Evolutionary conservation across 1,140 invertebrate genomes (phyloP).

Genomic region (Cotesia vestalis): DNA sequence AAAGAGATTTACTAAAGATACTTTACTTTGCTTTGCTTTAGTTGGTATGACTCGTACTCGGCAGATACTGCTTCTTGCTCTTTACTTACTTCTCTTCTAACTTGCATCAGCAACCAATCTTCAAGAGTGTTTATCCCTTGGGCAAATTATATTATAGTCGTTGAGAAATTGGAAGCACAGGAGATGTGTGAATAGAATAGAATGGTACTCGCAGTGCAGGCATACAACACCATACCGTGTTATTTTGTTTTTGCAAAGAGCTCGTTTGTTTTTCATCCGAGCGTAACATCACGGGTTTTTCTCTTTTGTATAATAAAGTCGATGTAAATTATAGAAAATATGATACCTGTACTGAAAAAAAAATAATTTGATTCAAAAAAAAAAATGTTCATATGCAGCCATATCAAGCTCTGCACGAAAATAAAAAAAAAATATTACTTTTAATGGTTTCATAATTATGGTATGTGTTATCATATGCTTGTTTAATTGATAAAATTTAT

Average conservation of each 20-base stretch:
- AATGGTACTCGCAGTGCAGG: not conserved
- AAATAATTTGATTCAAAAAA: too few relatives aligned
- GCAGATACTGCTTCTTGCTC: slow-evolving; percentile 6
- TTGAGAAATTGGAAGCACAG: slow-evolving; percentile 19
- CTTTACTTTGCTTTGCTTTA: not conserved
- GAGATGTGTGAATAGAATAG: not conserved
- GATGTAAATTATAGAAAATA: not conserved
- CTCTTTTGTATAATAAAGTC: too few relatives aligned
- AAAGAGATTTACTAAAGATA: slow-evolving; percentile 2
- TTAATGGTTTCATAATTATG: too few relatives aligned
- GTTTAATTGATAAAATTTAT: too few relatives aligned
- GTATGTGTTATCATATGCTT: too few relatives aligned
- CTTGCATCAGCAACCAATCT: slow-evolving; percentile 9
- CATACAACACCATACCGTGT: not conserved
- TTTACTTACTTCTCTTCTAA: slow-evolving; percentile 1
- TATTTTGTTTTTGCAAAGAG: not conserved
- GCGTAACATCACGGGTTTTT: too few relatives aligned
- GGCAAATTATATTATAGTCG: slow-evolving; percentile 24
- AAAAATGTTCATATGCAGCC: too few relatives aligned
- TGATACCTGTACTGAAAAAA: too few relatives aligned
- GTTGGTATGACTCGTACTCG: not conserved
- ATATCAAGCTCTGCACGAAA: too few relatives aligned
- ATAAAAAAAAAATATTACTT: too few relatives aligned
- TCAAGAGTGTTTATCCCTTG: slow-evolving; percentile 20
- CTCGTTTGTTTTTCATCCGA: too few relatives aligned